Percentiles rank a stretch among this genome's conserved stretches.
Evolutionary conservation across 2,888 invertebrate species (phyloP).

Genomic region (Nineta flava): DNA sequence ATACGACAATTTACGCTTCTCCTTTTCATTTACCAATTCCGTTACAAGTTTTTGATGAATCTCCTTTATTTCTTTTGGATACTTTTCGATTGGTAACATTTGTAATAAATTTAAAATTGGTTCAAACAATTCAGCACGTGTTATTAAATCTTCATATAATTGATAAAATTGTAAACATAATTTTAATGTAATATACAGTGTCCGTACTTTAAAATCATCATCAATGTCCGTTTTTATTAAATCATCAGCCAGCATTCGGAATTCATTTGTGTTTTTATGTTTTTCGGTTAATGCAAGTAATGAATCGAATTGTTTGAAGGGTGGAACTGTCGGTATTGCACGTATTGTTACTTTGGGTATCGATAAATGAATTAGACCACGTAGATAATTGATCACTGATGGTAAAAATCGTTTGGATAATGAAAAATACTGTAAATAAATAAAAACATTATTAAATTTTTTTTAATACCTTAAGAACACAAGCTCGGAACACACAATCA

Average conservation of each 20-base stretch:
- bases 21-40: slow-evolving; percentile 33
- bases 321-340: slow-evolving; percentile 46
- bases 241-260: slow-evolving; percentile 39
- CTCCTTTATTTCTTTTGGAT: slow-evolving; percentile 39
- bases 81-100: slow-evolving; percentile 38
- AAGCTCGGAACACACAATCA: background rate
- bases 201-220: slow-evolving; percentile 47
- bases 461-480: background rate
- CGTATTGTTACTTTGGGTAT: slow-evolving; percentile 43
- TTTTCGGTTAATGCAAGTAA: slow-evolving; percentile 40
- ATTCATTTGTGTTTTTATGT: slow-evolving; percentile 23
- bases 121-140: slow-evolving; percentile 30
- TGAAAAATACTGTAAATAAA: slow-evolving; percentile 44
- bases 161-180: slow-evolving; percentile 42
- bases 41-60: slow-evolving; percentile 28
- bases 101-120: slow-evolving; percentile 38
- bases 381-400: slow-evolving; percentile 61
- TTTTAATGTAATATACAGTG: slow-evolving; percentile 35
- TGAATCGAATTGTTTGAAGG: slow-evolving; percentile 43
- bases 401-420: slow-evolving; percentile 71
- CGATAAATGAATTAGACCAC: slow-evolving; percentile 57
- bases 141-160: slow-evolving; percentile 26
- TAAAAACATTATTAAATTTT: background rate
- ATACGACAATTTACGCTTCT: slow-evolving; percentile 38
- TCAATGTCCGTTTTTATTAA: slow-evolving; percentile 34